These are phyloP conservation scores for Anabas testudineus DNA, from an alignment of 2,797 vertebrate species.

Conservation along the genomic window DNA sequence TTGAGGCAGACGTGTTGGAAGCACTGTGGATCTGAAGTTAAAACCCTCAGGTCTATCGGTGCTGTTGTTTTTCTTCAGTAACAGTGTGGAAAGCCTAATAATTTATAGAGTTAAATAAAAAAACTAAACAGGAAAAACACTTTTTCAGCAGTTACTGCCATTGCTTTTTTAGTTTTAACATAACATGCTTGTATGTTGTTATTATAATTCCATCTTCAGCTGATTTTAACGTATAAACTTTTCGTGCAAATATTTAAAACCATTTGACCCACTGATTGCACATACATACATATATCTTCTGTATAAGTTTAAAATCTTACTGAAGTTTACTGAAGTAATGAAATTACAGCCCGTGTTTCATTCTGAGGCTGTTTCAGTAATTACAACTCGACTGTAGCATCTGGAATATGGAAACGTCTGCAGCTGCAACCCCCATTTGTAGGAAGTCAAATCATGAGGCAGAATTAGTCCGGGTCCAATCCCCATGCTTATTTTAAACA, in stretches of 20 bases:
- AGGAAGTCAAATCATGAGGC: constrained; percentile 51
- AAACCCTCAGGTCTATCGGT: constrained; percentile 39
- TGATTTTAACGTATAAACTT: background rate
- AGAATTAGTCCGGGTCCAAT: constrained; percentile 58
- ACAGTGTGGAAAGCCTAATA: constrained; percentile 14
- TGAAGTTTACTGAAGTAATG: constrained; percentile 42
- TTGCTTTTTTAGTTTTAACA: background rate
- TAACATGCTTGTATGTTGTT: background rate
- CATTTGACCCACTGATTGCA: background rate
- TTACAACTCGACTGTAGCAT: constrained; percentile 62
- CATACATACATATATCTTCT: constrained; percentile 18
- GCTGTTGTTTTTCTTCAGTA: constrained; percentile 34
- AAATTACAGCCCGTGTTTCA: constrained; percentile 60
- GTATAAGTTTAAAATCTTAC: constrained; percentile 9
- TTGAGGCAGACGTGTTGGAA: constrained; percentile 42
- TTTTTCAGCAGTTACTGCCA: background rate
- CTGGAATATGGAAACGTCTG: constrained; percentile 73
- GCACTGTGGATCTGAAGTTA: constrained; percentile 42
- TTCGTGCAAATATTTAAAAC: background rate
- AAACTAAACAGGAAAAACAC: constrained; percentile 27
- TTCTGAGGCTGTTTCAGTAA: constrained; percentile 62
- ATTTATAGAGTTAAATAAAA: constrained; percentile 9
- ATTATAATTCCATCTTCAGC: background rate
- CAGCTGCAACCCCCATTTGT: constrained; percentile 71
- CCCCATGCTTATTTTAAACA: constrained; percentile 65